Conservation (phyloP, 2,113 vertebrate species). For the Scolopax mira region DNA sequence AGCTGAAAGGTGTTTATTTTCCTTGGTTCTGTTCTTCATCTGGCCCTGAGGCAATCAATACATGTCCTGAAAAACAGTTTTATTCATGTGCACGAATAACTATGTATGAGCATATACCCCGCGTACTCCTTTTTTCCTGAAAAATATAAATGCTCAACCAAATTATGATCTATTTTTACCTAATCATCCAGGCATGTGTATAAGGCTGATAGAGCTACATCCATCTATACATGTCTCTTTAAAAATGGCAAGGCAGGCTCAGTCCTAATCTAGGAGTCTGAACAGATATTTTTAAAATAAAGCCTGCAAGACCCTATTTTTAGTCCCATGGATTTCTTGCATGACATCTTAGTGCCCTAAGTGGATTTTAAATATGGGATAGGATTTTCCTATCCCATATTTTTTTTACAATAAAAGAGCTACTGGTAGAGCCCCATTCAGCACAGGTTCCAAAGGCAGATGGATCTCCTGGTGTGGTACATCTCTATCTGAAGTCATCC, state of each 20-base stretch:
- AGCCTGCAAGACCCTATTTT: neutral
- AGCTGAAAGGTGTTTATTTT: conserved; percentile 18
- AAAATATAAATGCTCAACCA: neutral
- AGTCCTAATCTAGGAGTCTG: neutral
- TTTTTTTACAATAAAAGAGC: neutral
- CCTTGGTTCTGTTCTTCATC: neutral
- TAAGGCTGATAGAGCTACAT: neutral
- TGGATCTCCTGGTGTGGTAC: neutral
- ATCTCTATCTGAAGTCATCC: neutral
- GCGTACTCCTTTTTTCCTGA: neutral
- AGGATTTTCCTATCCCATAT: neutral
- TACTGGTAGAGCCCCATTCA: neutral
- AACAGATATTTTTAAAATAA: neutral
- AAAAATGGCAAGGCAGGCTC: neutral
- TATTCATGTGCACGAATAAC: neutral
- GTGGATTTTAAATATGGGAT: neutral
- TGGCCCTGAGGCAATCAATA: neutral
- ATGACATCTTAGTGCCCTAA: neutral
- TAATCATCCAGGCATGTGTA: neutral
- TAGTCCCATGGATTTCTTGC: neutral
- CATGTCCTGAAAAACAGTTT: neutral
- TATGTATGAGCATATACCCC: neutral
- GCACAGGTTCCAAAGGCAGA: neutral
- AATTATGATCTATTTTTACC: neutral
- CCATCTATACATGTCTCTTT: neutral